These are phyloP conservation scores for Rhadinocentrus ornatus DNA, from an alignment of 2,797 vertebrate genomes.

Conservation along the genomic window DNA sequence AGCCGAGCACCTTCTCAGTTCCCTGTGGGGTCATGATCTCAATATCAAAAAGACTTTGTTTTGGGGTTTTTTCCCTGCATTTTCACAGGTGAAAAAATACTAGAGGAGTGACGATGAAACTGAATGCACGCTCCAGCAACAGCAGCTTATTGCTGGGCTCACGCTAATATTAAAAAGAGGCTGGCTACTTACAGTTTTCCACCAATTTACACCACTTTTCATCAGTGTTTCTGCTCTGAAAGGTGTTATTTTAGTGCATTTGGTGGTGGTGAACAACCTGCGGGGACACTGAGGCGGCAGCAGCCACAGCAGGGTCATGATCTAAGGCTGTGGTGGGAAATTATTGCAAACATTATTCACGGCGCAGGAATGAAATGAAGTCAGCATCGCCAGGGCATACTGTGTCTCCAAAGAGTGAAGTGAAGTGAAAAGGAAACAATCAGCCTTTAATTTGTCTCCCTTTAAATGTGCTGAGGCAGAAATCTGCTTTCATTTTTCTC, in stretches of 20 bases:
- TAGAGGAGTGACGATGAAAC: slow-evolving; percentile 32
- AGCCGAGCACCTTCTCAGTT: slow-evolving; percentile 22
- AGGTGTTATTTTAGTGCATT: slow-evolving; percentile 60
- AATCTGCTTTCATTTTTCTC: slow-evolving; percentile 5
- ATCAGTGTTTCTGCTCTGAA: slow-evolving; percentile 45
- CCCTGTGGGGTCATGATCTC: slow-evolving; percentile 60
- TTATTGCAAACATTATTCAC: slow-evolving; percentile 61
- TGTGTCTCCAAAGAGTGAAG: slow-evolving; percentile 18
- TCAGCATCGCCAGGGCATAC: slow-evolving; percentile 8
- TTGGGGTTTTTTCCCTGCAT: slow-evolving; percentile 29
- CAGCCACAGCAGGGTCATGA: slow-evolving; percentile 33
- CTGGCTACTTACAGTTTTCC: slow-evolving; percentile 45
- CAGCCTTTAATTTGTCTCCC: slow-evolving; percentile 14
- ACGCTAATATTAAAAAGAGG: slow-evolving; percentile 25
- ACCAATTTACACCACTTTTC: slow-evolving; percentile 50
- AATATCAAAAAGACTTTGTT: slow-evolving; percentile 59
- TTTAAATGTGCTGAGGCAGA: slow-evolving; percentile 27
- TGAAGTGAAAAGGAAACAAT: slow-evolving; percentile 23
- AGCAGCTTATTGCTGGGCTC: slow-evolving; percentile 23
- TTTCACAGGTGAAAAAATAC: slow-evolving; percentile 32
- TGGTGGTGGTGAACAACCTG: slow-evolving; percentile 41
- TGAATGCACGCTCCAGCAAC: slow-evolving; percentile 13
- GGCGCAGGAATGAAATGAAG: slow-evolving; percentile 17
- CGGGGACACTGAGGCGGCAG: slow-evolving; percentile 35
- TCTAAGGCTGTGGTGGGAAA: slow-evolving; percentile 41